These are phyloP conservation scores for Menidia beryllina DNA, from an alignment of 2,113 vertebrate species.

Conservation along the genomic window DNA sequence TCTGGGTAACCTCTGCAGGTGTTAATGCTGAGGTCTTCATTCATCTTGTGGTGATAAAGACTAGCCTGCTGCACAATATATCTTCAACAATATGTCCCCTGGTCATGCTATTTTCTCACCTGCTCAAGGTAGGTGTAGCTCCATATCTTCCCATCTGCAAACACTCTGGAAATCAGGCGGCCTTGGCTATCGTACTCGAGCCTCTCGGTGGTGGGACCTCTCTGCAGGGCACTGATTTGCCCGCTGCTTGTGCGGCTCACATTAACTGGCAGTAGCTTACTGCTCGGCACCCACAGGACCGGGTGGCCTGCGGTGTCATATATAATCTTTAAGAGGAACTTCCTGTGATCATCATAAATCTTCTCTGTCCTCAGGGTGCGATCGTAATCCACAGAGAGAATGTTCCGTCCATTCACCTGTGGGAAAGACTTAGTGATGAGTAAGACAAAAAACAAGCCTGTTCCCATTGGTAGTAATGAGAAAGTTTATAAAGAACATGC, in stretches of 20 bases:
- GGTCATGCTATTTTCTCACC: slow-evolving; percentile 79
- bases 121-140: slow-evolving; percentile 98
- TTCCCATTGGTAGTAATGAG: background rate
- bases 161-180: slow-evolving; percentile 91
- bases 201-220: slow-evolving; percentile 91
- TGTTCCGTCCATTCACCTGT: slow-evolving; percentile 98
- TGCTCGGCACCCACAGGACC: slow-evolving; percentile 96
- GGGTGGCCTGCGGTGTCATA: slow-evolving; percentile 95
- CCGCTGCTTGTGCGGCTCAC: slow-evolving; percentile 93
- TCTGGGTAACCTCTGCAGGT: slow-evolving; percentile 34
- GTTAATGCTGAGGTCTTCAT: slow-evolving; percentile 11
- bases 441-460: background rate
- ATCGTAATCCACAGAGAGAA: slow-evolving; percentile 98
- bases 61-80: slow-evolving; percentile 12
- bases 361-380: slow-evolving; percentile 96
- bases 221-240: slow-evolving; percentile 93
- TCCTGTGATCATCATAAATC: slow-evolving; percentile 99
- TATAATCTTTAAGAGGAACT: slow-evolving; percentile 96
- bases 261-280: slow-evolving; percentile 96
- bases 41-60: slow-evolving; percentile 30
- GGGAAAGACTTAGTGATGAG: slow-evolving; percentile 24
- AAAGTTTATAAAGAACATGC: background rate
- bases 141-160: slow-evolving; percentile 98
- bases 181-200: slow-evolving; percentile 94
- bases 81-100: slow-evolving; percentile 14